Evolutionary conservation across 2,888 invertebrate species (phyloP), one percentile per base, ranked within the genome.

Genomic region (Caenorhabditis sp.): DNA sequence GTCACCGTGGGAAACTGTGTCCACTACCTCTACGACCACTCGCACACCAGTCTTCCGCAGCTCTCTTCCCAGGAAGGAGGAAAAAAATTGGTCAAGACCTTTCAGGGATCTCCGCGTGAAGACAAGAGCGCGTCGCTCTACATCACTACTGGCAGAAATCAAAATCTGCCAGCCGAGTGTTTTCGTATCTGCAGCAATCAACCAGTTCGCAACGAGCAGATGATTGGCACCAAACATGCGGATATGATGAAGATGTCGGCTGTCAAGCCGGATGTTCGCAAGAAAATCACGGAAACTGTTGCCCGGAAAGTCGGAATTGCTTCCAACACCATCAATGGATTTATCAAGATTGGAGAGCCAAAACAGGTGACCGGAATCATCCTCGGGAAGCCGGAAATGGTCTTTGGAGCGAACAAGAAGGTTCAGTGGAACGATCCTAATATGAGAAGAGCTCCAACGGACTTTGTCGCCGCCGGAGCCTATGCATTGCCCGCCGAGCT

Each of bases 201-300:
- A 11, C 11, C 24, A 2, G 60, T 67, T n/a, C 32, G 26, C 2
- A 76, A 47, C 20, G 67, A 67, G 0, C 74, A 67, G 11, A 40
- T 67, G 50, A 22, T 60, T 26, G 22, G 18, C 0, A 67, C 50
- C 6, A 60, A 76, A 40, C 65, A 76, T 13, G 37, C 37, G 9
- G 74, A 65, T 0, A 15, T 67, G 18, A 67, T 76, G 35, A 60
- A 28, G 37, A 56, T 44, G 8, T 24, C 65, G 5, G 65, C 65
- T 22, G 51, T 20, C 1, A 50, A 15, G 13, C 65, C 65, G 1
- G 26, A 47, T 1, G n/a, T 8, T 26, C 44, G 61, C 24, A 61
- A 61, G 28, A n/a, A 9, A 2, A 13, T 9, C 44, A 61, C 61
- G 2, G 26, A 61, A n/a, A 9, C n/a, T 1, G 28, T 61, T 18